Base-by-base conservation (phyloP, 2,113 vertebrate genomes). In the Octodon degus region DNA sequence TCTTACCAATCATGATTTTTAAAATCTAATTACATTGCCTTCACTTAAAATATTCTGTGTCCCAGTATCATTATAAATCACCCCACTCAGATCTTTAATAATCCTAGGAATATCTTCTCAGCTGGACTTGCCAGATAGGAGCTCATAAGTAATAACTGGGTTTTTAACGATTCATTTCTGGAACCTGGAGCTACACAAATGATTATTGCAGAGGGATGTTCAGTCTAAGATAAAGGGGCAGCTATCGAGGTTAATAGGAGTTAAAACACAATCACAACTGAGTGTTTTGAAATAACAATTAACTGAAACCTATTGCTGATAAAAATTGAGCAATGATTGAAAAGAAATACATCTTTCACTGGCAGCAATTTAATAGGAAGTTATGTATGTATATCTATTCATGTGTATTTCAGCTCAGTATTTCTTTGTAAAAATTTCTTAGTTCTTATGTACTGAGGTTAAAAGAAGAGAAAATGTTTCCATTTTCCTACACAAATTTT, bases 81-180 rank as follows among this genome's bases (percentile, higher is more conserved):
- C 17, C 32, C 88, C 58, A 87, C 17, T 63, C 60, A 27, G 11
- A 85, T 68, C 55, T 24, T 22, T 65, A 50, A 47, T 93, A 85
- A 70, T 22, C 92, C 16, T 88, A 53, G 88, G 90, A 85, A 88
- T 81, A 85, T 40, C 58, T 87, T 19, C 40, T 89, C 50, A 91
- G 65, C 70, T 94, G 90, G 50, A 95, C 24, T 93, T 30, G 20
- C 2, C 24, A 97, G 40, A 74, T 90, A 80, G 47, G 32, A 94
- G 85, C 47, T 88, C 43, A 53, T 70, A 96, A 85, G 17, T 65
- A 81, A 92, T 81, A 95, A 70, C 0, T 83, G 68, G 83, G 4
- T 84, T 92, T 96, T 88, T 95, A 94, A 81, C 20, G 24, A 92
- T 84, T 94, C 22, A 77, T 94, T 90, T 90, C 50, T 87, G 16